Evolutionary conservation across 1,140 invertebrate genomes (phyloP).

Genomic region (Musca domestica): DNA sequence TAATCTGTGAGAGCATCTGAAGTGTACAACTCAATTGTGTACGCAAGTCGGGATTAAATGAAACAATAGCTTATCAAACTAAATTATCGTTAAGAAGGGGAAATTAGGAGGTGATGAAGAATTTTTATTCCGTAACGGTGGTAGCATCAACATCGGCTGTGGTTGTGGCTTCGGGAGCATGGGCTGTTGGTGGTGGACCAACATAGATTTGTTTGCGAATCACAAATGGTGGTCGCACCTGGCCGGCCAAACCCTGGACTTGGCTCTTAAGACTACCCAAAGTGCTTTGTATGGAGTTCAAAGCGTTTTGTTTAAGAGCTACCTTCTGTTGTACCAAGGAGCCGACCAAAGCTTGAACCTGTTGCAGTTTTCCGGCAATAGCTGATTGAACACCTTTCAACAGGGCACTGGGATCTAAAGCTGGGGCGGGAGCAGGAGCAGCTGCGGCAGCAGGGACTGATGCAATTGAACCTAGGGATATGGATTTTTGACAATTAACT

Average conservation of each 20-base stretch:
- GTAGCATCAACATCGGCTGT: constrained; percentile 4
- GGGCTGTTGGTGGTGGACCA: background rate
- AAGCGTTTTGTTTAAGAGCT: constrained; percentile 17
- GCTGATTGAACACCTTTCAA: constrained; percentile 5
- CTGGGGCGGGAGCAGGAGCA: background rate
- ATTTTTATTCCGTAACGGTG: background rate
- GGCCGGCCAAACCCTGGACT: background rate
- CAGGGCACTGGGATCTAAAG: background rate
- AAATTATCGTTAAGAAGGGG: too few species aligned
- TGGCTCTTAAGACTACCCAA: constrained; percentile 7
- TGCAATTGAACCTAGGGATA: background rate
- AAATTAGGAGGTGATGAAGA: too few species aligned
- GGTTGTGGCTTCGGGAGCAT: background rate
- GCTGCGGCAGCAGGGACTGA: background rate
- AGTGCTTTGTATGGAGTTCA: constrained; percentile 14
- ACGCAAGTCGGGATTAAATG: too few species aligned
- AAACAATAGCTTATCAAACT: too few species aligned
- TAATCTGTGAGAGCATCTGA: too few species aligned
- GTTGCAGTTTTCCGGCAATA: constrained; percentile 8
- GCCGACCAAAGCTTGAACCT: constrained; percentile 5
- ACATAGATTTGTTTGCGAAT: constrained; percentile 12
- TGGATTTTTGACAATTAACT: background rate
- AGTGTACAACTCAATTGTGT: too few species aligned
- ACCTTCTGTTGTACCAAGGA: constrained; percentile 1
- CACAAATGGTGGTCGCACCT: background rate